These are phyloP conservation scores for Xestobium rufovillosum DNA, from an alignment of 2,888 invertebrate species.

Conservation along the genomic window DNA sequence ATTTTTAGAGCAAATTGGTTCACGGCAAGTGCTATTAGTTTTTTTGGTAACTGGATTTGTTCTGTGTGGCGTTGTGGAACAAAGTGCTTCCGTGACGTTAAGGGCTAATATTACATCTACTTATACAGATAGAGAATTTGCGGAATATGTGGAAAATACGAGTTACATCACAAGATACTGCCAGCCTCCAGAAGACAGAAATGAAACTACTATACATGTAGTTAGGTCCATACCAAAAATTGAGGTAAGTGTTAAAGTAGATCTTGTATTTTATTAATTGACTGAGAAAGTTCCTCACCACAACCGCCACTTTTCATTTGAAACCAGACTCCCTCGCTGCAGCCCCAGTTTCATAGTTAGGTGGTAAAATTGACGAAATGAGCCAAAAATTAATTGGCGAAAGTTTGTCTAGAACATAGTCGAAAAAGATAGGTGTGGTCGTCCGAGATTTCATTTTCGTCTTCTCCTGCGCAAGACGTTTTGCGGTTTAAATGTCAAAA, in stretches of 20 bases:
- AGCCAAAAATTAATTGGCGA: too few relatives aligned
- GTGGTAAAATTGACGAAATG: too few relatives aligned
- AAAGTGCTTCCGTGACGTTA: conserved; percentile 50
- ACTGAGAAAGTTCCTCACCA: too few relatives aligned
- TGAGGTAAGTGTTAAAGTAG: conserved; percentile 40
- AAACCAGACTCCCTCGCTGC: too few relatives aligned
- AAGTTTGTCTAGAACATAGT: too few relatives aligned
- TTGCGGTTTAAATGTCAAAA: too few relatives aligned
- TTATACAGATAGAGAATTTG: conserved; percentile 43
- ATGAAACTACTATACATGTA: conserved; percentile 34
- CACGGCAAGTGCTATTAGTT: conserved; percentile 46
- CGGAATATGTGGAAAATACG: conserved; percentile 45
- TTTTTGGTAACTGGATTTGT: conserved; percentile 50
- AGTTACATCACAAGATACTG: conserved; percentile 45
- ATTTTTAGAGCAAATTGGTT: conserved; percentile 41
- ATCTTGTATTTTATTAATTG: too few relatives aligned
- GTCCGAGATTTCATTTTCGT: too few relatives aligned
- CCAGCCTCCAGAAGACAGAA: conserved; percentile 33
- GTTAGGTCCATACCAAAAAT: conserved; percentile 43
- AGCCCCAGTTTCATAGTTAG: too few relatives aligned
- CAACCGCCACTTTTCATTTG: too few relatives aligned
- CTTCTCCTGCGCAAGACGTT: too few relatives aligned
- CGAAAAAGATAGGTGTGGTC: too few relatives aligned
- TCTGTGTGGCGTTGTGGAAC: conserved; percentile 50
- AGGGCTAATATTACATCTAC: conserved; percentile 44